Conservation (phyloP, 1,140 invertebrate genomes). For the Hyposmocoma kahamanoa region DNA sequence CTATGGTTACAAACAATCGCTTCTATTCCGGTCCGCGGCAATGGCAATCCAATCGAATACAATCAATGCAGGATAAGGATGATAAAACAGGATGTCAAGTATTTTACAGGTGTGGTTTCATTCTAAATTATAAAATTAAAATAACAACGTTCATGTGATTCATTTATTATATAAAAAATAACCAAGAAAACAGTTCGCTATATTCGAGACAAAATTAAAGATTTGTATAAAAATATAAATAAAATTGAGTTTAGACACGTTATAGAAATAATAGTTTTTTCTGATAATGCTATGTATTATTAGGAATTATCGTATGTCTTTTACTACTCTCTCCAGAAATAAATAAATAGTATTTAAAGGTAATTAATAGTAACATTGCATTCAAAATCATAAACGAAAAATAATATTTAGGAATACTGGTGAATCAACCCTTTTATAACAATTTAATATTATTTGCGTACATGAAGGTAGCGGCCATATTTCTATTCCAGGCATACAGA, state of each 20-base stretch:
- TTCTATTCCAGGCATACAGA: neutral
- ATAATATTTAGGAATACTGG: neutral
- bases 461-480: neutral
- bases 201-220: slow-evolving; percentile 10
- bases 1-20: too few relatives aligned
- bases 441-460: neutral
- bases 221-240: neutral
- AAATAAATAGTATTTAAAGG: neutral
- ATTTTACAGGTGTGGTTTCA: too few relatives aligned
- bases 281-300: too few relatives aligned
- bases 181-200: neutral
- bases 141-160: neutral
- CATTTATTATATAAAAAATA: slow-evolving; percentile 9
- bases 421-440: neutral
- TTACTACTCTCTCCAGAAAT: slow-evolving; percentile 39
- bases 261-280: too few relatives aligned
- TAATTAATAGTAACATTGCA: neutral
- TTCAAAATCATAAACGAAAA: neutral
- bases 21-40: too few relatives aligned
- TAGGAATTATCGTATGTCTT: too few relatives aligned
- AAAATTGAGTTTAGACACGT: too few relatives aligned
- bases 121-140: too few relatives aligned
- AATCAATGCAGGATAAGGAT: too few relatives aligned
- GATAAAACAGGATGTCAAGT: too few relatives aligned
- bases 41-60: too few relatives aligned